Base-by-base conservation (phyloP, 92 coral and sea anemone genomes). In the Epizoanthus fatuus region DNA sequence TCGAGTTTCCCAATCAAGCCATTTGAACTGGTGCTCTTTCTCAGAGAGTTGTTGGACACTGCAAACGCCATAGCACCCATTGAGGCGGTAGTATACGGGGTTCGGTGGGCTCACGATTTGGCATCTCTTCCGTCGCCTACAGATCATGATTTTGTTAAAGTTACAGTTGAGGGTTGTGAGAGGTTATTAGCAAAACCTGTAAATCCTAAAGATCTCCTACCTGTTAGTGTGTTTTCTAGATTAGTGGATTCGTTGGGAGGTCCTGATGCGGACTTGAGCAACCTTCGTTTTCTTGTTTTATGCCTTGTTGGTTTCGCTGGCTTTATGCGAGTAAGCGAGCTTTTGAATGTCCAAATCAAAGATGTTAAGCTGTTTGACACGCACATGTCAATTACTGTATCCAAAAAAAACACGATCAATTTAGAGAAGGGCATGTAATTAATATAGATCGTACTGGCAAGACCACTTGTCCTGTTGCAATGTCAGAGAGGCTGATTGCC, bases 281-380 rank as follows among this genome's bases (percentile, higher is more conserved):
- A 32, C 52, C 69, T 82, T 39, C 72, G 51, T 58, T 51, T 81
- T 66, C 52, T 64, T 47, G 20, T 66, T 11, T 66, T 81, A 29
- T 47, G 51, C 6, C 51, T 81, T 11, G 74, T 81, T 0, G 86
- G 86, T 3, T 56, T 37, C 11, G 72, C 72, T 16, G 70, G 56
- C 56, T 58, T 72, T 42, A 37, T 40, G 87, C 72, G 80, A 39
- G 54, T 72, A 40, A 70, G 72, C 1, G 87, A 53, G 86, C 86
- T 57, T 70, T 55, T 69, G 47, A 70, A 71, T 40, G 74, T 71
- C 17, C 70, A 70, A 35, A 44, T 44, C 10, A 19, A 71, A 29
- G 80, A 83, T 72, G 71, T 83, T 58, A 12, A 17, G 47, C 56
- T 77, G 64, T 65, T 22, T 44, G 51, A 4, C 4, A 44, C 85